Evolutionary conservation across 2,113 vertebrate genomes (phyloP), one percentile per base, ranked within the genome.

Genomic region (Gadus chalcogrammus): DNA sequence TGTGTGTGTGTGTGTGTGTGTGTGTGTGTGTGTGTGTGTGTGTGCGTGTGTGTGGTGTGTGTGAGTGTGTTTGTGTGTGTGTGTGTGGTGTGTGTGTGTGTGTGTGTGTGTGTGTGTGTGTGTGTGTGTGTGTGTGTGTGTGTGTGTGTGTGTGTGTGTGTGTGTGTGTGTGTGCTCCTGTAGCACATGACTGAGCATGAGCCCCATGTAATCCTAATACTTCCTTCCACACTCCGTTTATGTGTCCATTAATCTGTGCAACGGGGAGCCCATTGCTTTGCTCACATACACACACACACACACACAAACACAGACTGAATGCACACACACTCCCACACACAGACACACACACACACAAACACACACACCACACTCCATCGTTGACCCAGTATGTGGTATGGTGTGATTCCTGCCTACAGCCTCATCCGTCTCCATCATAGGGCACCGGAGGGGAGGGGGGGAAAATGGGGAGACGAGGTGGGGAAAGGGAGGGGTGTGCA

Each of bases 361-460:
- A 31, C 69, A 15, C 4, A 60, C 72, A 56, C 66, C 24, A 62
- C 80, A 86, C 74, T 69, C 81, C 76, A 70, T 77, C 84, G 81
- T 79, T 88, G 86, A 89, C 86, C 86, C 84, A 88, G 28, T 42
- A 64, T 38, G 63, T 42, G n/a, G 80, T 84, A 79, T 70, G 66
- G 77, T 65, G 78, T 80, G 79, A 79, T 86, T 84, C 77, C 79
- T 69, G 77, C 79, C 87, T 76, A 76, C 79, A 74, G 78, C 77
- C 85, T 86, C 88, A 84, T 89, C 82, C 75, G 84, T 90, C 89
- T 88, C 87, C 84, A 85, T 90, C 87, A 81, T 70, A 71, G 75
- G 77, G 82, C 82, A 74, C 72, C 17, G 66, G 79, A 87, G 87
- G 79, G 8, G 15, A 4, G 8, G 8, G 8, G 2, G 81, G 8